A percentile compares a stretch with the other conserved stretches of the same genome.
Evolutionary conservation across 2,797 vertebrate species (phyloP).

Genomic region (Poecile montanus): DNA sequence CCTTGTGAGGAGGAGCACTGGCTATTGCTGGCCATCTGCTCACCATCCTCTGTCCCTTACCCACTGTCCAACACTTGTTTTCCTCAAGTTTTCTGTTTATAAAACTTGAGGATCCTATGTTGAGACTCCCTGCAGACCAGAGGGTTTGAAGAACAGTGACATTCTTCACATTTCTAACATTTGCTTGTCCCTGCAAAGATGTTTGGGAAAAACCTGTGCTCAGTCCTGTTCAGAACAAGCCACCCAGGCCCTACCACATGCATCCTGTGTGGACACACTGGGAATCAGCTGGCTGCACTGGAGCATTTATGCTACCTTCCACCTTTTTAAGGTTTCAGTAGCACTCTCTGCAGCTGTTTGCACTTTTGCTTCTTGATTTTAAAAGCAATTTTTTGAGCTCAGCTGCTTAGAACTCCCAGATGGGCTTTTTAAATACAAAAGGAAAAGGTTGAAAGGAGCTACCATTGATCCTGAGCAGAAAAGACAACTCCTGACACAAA

Average conservation of each 20-base stretch:
- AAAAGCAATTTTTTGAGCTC: constrained; percentile 5
- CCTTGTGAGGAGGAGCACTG: not conserved
- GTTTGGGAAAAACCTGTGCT: not conserved
- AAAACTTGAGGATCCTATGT: not conserved
- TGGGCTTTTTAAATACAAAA: constrained; percentile 33
- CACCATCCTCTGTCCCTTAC: not conserved
- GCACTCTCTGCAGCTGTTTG: not conserved
- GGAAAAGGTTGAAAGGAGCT: constrained; percentile 21
- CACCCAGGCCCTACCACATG: fast-evolving
- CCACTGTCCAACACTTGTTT: not conserved
- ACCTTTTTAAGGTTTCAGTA: not conserved
- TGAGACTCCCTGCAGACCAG: not conserved
- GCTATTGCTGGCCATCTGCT: not conserved
- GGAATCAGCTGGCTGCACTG: not conserved
- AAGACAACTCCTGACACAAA: not conserved
- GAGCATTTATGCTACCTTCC: not conserved
- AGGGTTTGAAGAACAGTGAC: not conserved
- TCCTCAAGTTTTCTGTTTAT: not conserved
- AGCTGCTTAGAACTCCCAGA: not conserved
- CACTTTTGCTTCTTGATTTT: constrained; percentile 7
- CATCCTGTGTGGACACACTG: not conserved
- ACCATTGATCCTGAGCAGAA: not conserved
- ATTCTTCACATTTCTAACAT: not conserved
- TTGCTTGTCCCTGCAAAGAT: not conserved
- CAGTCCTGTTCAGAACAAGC: not conserved